These are phyloP conservation scores for Andrena minutula DNA, from an alignment of 2,888 invertebrate species.

Conservation along the genomic window DNA sequence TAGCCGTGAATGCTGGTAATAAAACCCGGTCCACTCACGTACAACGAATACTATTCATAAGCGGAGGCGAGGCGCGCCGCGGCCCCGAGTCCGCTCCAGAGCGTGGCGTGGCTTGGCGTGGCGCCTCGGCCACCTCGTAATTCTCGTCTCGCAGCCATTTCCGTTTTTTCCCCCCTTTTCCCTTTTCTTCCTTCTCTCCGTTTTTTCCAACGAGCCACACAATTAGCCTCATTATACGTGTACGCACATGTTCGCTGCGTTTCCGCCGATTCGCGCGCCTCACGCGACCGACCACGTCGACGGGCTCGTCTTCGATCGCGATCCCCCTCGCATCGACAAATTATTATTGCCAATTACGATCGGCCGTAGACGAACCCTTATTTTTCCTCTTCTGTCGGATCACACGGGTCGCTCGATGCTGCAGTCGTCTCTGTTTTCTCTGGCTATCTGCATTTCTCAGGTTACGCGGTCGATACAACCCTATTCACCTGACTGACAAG, in stretches of 20 bases:
- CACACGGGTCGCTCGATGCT: background rate
- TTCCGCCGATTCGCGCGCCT: slow-evolving; percentile 51
- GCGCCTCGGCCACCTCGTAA: slow-evolving; percentile 66
- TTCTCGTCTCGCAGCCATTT: slow-evolving; percentile 56
- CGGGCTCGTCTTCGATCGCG: background rate
- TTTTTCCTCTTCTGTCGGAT: background rate
- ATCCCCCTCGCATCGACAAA: background rate
- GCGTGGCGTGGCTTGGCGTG: slow-evolving; percentile 21
- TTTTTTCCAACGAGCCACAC: slow-evolving; percentile 44
- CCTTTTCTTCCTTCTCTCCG: no score
- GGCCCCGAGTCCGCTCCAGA: slow-evolving; percentile 30
- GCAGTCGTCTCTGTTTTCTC: background rate
- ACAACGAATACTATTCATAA: slow-evolving; percentile 76
- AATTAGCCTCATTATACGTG: slow-evolving; percentile 59
- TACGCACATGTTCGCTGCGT: slow-evolving; percentile 51
- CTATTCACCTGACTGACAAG: no score
- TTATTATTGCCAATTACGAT: slow-evolving; percentile 13
- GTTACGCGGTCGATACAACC: no score
- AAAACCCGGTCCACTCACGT: slow-evolving; percentile 53
- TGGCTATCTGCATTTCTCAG: background rate
- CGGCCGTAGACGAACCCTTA: background rate
- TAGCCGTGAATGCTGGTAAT: slow-evolving; percentile 63
- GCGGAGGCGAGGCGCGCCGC: slow-evolving; percentile 37
- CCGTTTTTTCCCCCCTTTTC: background rate
- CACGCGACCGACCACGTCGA: slow-evolving; percentile 27